These are phyloP conservation scores for Machimus atricapillus DNA, from an alignment of 2,888 invertebrate species.

Conservation along the genomic window DNA sequence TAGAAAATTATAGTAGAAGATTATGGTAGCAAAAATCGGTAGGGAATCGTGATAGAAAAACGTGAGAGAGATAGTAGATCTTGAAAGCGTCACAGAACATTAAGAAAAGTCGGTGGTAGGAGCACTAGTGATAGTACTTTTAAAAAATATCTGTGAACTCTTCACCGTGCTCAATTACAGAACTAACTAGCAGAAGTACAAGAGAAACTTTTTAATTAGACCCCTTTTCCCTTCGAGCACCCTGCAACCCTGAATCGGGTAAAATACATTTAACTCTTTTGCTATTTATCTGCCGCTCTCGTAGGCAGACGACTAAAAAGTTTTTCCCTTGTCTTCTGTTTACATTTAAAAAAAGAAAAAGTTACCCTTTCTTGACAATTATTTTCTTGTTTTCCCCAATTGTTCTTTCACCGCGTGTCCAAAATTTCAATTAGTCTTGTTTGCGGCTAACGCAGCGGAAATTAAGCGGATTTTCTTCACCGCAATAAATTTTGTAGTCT, in stretches of 20 bases:
- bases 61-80: not conserved
- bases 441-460: not conserved
- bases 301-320: not conserved
- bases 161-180: not conserved
- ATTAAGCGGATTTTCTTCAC: not conserved
- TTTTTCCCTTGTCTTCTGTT: not conserved
- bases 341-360: not conserved
- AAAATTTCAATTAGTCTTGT: not conserved
- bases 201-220: not conserved
- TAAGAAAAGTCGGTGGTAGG: not conserved
- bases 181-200: not conserved
- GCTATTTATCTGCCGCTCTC: not conserved
- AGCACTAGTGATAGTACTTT: not conserved
- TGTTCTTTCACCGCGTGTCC: not conserved
- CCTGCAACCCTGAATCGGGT: not conserved
- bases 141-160: not conserved
- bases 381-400: not conserved
- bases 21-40: not conserved
- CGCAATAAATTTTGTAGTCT: not conserved
- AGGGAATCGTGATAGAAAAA: not conserved
- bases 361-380: not conserved
- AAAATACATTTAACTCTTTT: not conserved
- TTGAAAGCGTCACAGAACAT: not conserved
- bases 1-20: not conserved
- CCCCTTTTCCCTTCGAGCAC: not conserved